Evolutionary conservation across 2,113 vertebrate genomes (phyloP), one percentile per base, ranked within the genome.

Genomic region (Equus quagga): DNA sequence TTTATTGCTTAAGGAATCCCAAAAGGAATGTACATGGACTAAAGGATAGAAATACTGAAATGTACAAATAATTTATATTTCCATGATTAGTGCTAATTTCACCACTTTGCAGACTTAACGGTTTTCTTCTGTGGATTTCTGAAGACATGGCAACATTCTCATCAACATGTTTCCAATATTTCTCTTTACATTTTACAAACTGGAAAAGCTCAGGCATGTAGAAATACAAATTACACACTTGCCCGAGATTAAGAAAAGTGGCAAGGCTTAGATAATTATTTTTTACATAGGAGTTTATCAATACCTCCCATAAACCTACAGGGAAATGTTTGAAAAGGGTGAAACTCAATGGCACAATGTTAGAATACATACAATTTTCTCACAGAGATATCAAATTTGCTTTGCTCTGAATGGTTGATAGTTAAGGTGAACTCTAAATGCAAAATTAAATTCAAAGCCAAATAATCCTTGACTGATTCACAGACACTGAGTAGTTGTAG

Each of bases 381-480:
- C 36, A 96, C 2, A 79, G 12, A 58, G 26, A 58, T 23, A 83
- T 33, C 76, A 91, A 65, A 87, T 64, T 44, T 62, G 31, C 51
- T 62, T 90, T 84, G 28, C 81, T 93, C 65, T 76, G n/a, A 96
- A 95, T 58, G 8, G 5, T 56, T 96, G 41, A 75, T 76, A 54
- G 75, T 36, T 58, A 83, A 94, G 44, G 54, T 91, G n/a, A 97
- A 92, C 28, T 91, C 56, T 73, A 84, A 80, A 82, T 58, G 14
- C 28, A 93, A 95, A 96, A 91, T 79, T 83, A 80, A 96, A 96
- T 31, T 49, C 44, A 85, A 85, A 72, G 36, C 31, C 64, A 95
- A 88, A 81, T 54, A 72, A 70, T 67, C 70, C 89, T 80, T 83
- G 46, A 70, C 28, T 96, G 24, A 91, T 85, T 80, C 49, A 83